Percentiles rank a stretch among this genome's conserved stretches.
phyloP scores from a whole-genome alignment of 2,797 vertebrate genomes.

The Tauraco hartlaubi region DNA sequence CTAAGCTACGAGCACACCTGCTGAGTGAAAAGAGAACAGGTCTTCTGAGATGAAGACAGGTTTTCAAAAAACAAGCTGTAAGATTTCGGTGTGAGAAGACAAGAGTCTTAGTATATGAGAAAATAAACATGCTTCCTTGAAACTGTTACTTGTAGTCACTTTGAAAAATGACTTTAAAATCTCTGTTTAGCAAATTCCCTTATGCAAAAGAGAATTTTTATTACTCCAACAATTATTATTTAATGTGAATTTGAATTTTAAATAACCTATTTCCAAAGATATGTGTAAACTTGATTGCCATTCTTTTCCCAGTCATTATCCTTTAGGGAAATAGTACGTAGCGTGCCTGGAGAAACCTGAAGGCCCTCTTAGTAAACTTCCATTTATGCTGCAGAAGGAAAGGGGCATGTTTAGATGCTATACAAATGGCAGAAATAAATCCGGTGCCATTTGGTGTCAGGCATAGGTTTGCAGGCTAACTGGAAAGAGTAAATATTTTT shows the following conservation, averaged over 20 bases:
- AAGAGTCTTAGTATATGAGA: neutral
- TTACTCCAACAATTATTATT: neutral
- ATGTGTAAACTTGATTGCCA: neutral
- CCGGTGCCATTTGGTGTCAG: neutral
- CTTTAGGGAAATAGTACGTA: neutral
- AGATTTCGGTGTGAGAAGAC: neutral
- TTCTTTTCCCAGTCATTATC: neutral
- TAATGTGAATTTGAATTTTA: neutral
- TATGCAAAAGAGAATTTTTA: neutral
- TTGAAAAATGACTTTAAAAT: neutral
- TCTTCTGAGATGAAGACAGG: neutral
- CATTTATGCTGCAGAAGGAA: neutral
- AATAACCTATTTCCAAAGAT: neutral
- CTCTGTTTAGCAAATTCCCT: neutral
- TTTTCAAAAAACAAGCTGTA: neutral
- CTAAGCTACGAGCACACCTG: neutral
- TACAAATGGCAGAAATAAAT: neutral
- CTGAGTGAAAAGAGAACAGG: neutral
- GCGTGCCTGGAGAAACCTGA: neutral
- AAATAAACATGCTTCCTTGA: neutral
- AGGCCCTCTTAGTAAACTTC: neutral
- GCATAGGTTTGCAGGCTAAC: neutral
- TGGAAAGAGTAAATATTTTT: neutral
- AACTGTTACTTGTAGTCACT: neutral
- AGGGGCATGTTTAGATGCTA: neutral